Evolutionary conservation across 2,888 invertebrate species (phyloP).

Genomic region (Luperina nickerlii): DNA sequence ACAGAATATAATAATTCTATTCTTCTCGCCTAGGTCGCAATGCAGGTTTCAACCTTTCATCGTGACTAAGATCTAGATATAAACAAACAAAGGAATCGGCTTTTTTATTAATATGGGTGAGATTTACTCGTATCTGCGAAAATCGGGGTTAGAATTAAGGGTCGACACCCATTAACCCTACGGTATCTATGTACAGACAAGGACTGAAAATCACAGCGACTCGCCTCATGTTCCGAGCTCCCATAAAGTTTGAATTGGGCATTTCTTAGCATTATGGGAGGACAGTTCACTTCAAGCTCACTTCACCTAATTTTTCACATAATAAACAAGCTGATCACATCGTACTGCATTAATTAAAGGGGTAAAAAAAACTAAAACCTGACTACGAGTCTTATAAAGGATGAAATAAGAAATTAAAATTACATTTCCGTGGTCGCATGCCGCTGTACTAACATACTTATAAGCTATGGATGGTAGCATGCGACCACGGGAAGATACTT

Average conservation of each 20-base stretch:
- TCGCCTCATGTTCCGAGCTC: too few species aligned
- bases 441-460: too few species aligned
- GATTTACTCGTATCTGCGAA: neutral
- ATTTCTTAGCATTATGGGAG: neutral
- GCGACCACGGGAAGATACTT: too few species aligned
- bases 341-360: neutral
- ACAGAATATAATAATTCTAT: constrained; percentile 32
- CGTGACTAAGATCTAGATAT: constrained; percentile 29
- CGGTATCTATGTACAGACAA: neutral
- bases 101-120: constrained; percentile 33
- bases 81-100: constrained; percentile 27
- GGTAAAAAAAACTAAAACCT: neutral
- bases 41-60: constrained; percentile 18
- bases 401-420: too few species aligned
- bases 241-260: neutral
- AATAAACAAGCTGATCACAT: neutral
- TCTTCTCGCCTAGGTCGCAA: constrained; percentile 26
- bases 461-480: too few species aligned
- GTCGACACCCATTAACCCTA: neutral
- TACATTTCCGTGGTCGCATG: too few species aligned
- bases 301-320: neutral
- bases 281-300: neutral
- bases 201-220: neutral
- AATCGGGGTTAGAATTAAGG: constrained; percentile 2
- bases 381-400: too few species aligned